Conservation (phyloP, 1,140 invertebrate genomes). For the Drosophila nannoptera region DNA sequence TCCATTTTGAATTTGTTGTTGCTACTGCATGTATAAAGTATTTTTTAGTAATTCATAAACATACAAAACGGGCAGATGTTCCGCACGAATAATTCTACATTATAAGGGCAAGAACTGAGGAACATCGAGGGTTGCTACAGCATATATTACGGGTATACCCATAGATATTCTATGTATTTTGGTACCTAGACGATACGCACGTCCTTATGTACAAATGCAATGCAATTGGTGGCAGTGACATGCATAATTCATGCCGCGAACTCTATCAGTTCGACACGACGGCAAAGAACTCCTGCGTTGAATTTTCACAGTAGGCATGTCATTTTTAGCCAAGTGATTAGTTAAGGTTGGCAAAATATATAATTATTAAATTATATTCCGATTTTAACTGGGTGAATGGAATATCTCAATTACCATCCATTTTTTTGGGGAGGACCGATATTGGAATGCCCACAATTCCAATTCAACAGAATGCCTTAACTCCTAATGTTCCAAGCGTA, state of each 20-base stretch:
- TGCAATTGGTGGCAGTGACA: slow-evolving; percentile 43
- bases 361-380: no score
- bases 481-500: no score
- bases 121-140: slow-evolving; percentile 28
- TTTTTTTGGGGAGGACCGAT: no score
- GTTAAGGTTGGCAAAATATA: no score
- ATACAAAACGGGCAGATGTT: slow-evolving; percentile 52
- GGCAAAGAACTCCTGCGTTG: not conserved
- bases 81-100: slow-evolving; percentile 28
- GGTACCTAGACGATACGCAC: slow-evolving; percentile 13
- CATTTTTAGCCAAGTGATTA: not conserved
- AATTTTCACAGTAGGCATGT: slow-evolving; percentile 12
- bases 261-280: not conserved
- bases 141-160: not conserved
- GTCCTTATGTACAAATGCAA: slow-evolving; percentile 46
- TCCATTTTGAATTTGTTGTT: slow-evolving; percentile 64
- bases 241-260: slow-evolving; percentile 49
- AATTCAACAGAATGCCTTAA: no score
- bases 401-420: no score
- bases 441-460: no score
- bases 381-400: no score
- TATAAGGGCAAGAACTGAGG: slow-evolving; percentile 1
- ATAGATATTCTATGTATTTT: slow-evolving; percentile 7
- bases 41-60: slow-evolving; percentile 61
- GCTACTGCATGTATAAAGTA: slow-evolving; percentile 23